Percentiles rank a stretch among this genome's conserved stretches.
phyloP scores from a whole-genome alignment of 2,113 vertebrate species.

The Condylura cristata region DNA sequence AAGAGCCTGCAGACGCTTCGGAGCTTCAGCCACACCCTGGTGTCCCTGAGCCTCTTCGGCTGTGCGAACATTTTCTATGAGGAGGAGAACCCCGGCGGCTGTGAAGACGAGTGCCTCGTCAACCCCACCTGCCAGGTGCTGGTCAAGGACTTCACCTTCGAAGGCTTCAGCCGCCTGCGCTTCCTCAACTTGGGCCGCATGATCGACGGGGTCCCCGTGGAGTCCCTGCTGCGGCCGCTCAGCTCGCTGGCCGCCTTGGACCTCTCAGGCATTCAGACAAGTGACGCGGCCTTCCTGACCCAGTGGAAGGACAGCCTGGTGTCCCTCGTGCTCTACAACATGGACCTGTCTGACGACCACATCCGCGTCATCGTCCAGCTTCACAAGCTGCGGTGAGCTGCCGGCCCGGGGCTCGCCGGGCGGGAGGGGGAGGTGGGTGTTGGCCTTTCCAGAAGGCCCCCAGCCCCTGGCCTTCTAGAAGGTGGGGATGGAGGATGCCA shows the following conservation, averaged over 20 bases:
- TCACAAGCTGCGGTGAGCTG: slow-evolving; percentile 91
- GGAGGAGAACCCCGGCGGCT: slow-evolving; percentile 91
- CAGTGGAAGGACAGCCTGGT: slow-evolving; percentile 96
- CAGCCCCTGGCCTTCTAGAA: neutral
- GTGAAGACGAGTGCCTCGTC: slow-evolving; percentile 90
- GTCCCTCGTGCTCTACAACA: slow-evolving; percentile 97
- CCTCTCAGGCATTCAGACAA: slow-evolving; percentile 93
- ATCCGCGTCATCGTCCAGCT: slow-evolving; percentile 92
- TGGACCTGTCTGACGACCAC: slow-evolving; percentile 96
- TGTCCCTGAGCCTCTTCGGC: slow-evolving; percentile 96
- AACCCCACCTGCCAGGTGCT: slow-evolving; percentile 91
- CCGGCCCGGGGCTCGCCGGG: rapidly evolving
- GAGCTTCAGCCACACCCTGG: slow-evolving; percentile 93
- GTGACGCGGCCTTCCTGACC: slow-evolving; percentile 90
- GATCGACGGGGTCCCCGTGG: slow-evolving; percentile 91
- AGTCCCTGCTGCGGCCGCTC: slow-evolving; percentile 92
- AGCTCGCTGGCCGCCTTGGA: slow-evolving; percentile 92
- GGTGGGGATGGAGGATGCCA: neutral
- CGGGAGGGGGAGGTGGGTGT: neutral
- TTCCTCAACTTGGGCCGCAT: slow-evolving; percentile 95
- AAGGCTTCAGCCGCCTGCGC: slow-evolving; percentile 94
- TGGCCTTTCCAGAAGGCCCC: neutral
- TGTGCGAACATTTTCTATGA: slow-evolving; percentile 95
- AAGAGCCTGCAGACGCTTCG: slow-evolving; percentile 93
- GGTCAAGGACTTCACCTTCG: slow-evolving; percentile 95